phyloP scores from a whole-genome alignment of 2,888 invertebrate genomes.

The Labia minor region DNA sequence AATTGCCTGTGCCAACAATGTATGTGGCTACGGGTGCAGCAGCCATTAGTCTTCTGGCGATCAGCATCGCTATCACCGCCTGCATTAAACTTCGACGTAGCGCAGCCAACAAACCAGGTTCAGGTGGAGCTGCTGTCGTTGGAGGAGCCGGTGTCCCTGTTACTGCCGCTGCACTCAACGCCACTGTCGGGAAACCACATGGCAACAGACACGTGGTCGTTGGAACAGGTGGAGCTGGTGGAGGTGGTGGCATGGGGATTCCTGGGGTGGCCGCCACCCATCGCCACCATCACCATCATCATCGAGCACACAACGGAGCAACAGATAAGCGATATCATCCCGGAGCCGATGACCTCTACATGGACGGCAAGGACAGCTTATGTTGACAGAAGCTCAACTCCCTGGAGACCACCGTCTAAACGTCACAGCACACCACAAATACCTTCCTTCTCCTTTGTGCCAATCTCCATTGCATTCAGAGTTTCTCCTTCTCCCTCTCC shows the following conservation, averaged over 20 bases:
- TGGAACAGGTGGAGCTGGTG: slow-evolving; percentile 15
- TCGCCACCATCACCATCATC: slow-evolving; percentile 18
- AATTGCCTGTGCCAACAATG: slow-evolving; percentile 53
- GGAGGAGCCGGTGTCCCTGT: slow-evolving; percentile 8
- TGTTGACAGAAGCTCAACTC: slow-evolving; percentile 49
- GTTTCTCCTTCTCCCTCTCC: neutral
- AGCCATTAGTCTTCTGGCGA: slow-evolving; percentile 47
- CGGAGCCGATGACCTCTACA: slow-evolving; percentile 32
- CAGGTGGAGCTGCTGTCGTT: slow-evolving; percentile 20
- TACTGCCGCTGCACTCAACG: neutral
- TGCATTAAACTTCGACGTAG: slow-evolving; percentile 35
- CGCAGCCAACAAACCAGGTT: slow-evolving; percentile 19
- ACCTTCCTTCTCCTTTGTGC: neutral
- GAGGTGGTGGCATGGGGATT: neutral
- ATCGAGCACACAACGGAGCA: slow-evolving; percentile 40
- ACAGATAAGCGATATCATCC: slow-evolving; percentile 28
- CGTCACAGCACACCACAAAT: neutral
- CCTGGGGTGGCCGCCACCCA: neutral
- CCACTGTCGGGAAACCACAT: neutral
- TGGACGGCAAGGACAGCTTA: slow-evolving; percentile 57
- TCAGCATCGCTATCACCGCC: slow-evolving; percentile 49
- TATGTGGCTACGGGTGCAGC: slow-evolving; percentile 56
- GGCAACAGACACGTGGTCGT: neutral
- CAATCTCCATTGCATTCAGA: neutral
- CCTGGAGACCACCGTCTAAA: slow-evolving; percentile 30